Percentiles rank a stretch among this genome's conserved stretches.
Evolutionary conservation across 1,140 invertebrate species (phyloP).

Genomic region (Papilio glaucus): DNA sequence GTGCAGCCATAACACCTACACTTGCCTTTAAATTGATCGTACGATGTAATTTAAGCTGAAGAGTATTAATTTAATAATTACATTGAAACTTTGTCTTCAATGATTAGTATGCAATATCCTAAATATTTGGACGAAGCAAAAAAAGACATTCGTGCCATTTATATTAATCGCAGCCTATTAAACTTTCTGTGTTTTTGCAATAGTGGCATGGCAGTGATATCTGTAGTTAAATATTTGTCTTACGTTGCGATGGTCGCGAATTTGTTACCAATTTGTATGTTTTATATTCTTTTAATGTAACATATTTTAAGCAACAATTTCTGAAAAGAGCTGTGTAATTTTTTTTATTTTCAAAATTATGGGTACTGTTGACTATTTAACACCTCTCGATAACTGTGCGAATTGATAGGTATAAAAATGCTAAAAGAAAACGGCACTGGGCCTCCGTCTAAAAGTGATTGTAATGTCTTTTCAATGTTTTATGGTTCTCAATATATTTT

Average conservation of each 20-base stretch:
- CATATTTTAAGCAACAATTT: neutral
- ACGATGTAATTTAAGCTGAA: constrained; percentile 6
- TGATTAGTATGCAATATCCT: neutral
- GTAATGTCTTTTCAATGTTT: neutral
- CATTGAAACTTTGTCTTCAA: neutral
- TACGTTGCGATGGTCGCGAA: neutral
- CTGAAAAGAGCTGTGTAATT: neutral
- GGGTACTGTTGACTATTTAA: neutral
- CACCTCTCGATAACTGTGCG: neutral
- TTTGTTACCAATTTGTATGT: neutral
- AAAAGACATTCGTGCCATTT: neutral
- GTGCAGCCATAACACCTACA: no score
- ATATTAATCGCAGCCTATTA: neutral
- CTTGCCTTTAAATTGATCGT: constrained; percentile 25
- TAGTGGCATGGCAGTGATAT: neutral
- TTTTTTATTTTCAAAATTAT: neutral
- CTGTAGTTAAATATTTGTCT: neutral
- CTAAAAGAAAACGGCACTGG: neutral
- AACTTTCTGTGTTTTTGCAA: neutral
- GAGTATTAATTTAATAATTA: constrained; percentile 7
- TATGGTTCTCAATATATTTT: neutral
- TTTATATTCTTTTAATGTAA: neutral
- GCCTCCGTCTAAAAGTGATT: neutral
- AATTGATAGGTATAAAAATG: neutral
- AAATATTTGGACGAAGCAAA: neutral